A percentile compares a stretch with the other conserved stretches of the same genome.
Conservation (phyloP, 2,113 vertebrate genomes). For the Clinocottus analis region DNA sequence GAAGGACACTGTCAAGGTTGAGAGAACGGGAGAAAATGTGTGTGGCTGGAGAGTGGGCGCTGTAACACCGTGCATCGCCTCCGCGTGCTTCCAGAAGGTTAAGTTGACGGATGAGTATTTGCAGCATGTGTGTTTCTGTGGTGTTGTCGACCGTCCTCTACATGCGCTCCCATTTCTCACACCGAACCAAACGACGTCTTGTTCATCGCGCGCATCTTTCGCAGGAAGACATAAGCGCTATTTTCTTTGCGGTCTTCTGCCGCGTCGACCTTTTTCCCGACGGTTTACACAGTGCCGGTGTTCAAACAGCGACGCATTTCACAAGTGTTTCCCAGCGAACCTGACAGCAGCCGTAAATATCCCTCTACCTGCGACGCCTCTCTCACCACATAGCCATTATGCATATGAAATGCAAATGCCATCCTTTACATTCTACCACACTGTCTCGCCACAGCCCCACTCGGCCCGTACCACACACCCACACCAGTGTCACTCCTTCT, state of each 20-base stretch:
- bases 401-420: slow-evolving; percentile 70
- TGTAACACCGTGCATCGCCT: slow-evolving; percentile 17
- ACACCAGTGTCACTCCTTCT: slow-evolving; percentile 53
- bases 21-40: slow-evolving; percentile 20
- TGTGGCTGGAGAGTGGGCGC: slow-evolving; percentile 5
- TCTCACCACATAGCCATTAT: slow-evolving; percentile 27
- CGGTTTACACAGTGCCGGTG: slow-evolving; percentile 35
- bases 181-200: slow-evolving; percentile 8
- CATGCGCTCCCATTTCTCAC: slow-evolving; percentile 12
- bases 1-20: slow-evolving; percentile 60
- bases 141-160: slow-evolving; percentile 27
- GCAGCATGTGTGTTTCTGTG: slow-evolving; percentile 14
- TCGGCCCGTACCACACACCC: slow-evolving; percentile 32
- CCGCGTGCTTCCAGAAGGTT: slow-evolving; percentile 13
- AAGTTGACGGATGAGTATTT: slow-evolving; percentile 48
- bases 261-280: slow-evolving; percentile 48
- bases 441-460: slow-evolving; percentile 17
- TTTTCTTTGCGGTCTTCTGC: slow-evolving; percentile 30
- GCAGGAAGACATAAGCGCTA: not conserved
- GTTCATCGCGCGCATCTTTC: slow-evolving; percentile 20
- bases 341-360: slow-evolving; percentile 53
- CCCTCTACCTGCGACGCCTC: slow-evolving; percentile 19
- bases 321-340: slow-evolving; percentile 48
- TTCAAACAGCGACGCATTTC: slow-evolving; percentile 30
- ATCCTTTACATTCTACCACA: slow-evolving; percentile 47